A percentile compares a stretch with the other conserved stretches of the same genome.
phyloP scores from a whole-genome alignment of 2,113 vertebrate species.

The Etheostoma spectabile region DNA sequence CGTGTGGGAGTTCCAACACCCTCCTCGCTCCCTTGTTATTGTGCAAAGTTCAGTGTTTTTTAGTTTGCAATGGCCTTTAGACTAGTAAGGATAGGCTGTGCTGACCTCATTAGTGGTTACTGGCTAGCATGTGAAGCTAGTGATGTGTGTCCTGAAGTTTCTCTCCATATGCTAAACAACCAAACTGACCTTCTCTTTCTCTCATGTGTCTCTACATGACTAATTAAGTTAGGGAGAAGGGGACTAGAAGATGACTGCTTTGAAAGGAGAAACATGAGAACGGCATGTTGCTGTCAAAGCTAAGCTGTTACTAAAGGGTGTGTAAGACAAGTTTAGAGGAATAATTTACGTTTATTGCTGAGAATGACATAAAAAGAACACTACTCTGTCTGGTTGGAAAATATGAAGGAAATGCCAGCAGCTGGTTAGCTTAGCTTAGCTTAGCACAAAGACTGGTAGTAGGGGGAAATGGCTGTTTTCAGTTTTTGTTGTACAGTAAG shows the following conservation, averaged over 20 bases:
- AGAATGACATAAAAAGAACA: not conserved
- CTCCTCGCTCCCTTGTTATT: constrained; percentile 64
- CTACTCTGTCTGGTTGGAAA: not conserved
- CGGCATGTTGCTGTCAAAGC: constrained; percentile 27
- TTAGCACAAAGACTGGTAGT: too few relatives aligned
- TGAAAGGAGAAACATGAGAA: constrained; percentile 36
- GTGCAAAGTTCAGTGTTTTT: constrained; percentile 70
- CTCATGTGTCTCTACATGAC: constrained; percentile 39
- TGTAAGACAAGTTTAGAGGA: not conserved
- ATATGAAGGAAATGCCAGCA: not conserved
- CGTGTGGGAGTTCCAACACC: constrained; percentile 72
- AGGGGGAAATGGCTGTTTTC: not conserved
- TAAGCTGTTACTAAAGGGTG: not conserved
- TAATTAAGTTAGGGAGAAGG: constrained; percentile 58
- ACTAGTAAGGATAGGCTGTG: constrained; percentile 48
- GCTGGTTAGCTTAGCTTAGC: too few relatives aligned
- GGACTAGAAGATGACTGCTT: constrained; percentile 31
- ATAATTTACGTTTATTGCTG: not conserved
- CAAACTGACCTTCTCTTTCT: constrained; percentile 68
- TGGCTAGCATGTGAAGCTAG: constrained; percentile 52
- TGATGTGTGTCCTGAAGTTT: constrained; percentile 62
- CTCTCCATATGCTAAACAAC: constrained; percentile 61
- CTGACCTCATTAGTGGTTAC: constrained; percentile 76
- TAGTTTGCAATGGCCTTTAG: constrained; percentile 72
- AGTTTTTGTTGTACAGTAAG: not conserved